A percentile compares a stretch with the other conserved stretches of the same genome.
These are phyloP conservation scores for Drosophila rhopaloa DNA, from an alignment of 1,140 invertebrate species.

Conservation along the genomic window DNA sequence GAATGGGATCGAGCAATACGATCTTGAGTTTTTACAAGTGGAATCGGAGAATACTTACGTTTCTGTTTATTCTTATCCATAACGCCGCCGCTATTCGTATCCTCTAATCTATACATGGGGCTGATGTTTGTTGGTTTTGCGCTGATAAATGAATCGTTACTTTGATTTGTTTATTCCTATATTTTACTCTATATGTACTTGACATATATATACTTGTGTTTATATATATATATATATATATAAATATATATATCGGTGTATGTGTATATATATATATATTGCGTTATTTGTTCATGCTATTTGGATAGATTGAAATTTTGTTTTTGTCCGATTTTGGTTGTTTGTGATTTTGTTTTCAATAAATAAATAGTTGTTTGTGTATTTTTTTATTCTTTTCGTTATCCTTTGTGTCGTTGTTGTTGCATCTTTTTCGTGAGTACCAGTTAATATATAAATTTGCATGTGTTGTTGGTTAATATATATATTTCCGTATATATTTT, in stretches of 20 bases:
- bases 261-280: conserved; percentile 48
- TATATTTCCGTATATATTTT: conserved; percentile 38
- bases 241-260: conserved; percentile 31
- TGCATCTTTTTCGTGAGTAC: conserved; percentile 28
- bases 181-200: conserved; percentile 32
- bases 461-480: conserved; percentile 37
- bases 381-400: conserved; percentile 17
- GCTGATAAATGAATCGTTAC: conserved; percentile 46
- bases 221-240: conserved; percentile 30
- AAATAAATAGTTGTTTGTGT: conserved; percentile 21
- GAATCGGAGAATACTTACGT: conserved; percentile 61
- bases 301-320: conserved; percentile 30
- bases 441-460: conserved; percentile 37
- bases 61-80: conserved; percentile 84
- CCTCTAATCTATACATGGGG: conserved; percentile 84
- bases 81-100: conserved; percentile 80
- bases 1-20: background rate
- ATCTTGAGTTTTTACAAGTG: background rate
- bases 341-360: conserved; percentile 19
- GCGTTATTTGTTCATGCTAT: conserved; percentile 57
- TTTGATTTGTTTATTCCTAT: conserved; percentile 28
- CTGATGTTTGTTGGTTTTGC: conserved; percentile 58
- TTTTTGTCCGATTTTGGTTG: conserved; percentile 38
- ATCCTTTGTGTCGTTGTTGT: conserved; percentile 38
- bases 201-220: conserved; percentile 37